These are phyloP conservation scores for Lasioglossum figueresi DNA, from an alignment of 2,888 invertebrate species.

Conservation along the genomic window DNA sequence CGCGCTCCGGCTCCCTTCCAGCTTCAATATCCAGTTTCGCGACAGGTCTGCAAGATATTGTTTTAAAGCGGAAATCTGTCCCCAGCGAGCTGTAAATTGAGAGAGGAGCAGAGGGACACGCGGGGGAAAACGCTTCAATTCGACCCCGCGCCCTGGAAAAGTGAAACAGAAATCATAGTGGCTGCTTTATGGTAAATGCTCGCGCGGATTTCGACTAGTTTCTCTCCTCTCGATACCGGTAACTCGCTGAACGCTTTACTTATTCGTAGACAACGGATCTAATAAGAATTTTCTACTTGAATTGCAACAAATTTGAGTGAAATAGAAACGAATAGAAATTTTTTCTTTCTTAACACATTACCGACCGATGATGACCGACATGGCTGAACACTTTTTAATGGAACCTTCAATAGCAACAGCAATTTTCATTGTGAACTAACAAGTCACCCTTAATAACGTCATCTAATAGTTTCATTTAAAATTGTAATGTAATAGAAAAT, in stretches of 20 bases:
- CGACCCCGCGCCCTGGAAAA: constrained; percentile 18
- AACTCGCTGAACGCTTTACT: neutral
- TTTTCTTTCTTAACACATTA: too few relatives aligned
- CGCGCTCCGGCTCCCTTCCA: constrained; percentile 10
- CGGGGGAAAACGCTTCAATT: constrained; percentile 8
- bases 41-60: constrained; percentile 75
- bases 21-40: constrained; percentile 60
- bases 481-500: too few relatives aligned
- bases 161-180: constrained; percentile 40
- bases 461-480: too few relatives aligned
- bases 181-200: constrained; percentile 54
- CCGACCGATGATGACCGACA: too few relatives aligned
- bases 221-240: neutral
- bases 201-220: constrained; percentile 32
- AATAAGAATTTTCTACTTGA: too few relatives aligned
- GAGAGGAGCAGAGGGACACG: constrained; percentile 45
- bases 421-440: too few relatives aligned
- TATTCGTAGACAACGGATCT: too few relatives aligned
- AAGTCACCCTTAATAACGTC: too few relatives aligned
- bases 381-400: too few relatives aligned
- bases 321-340: too few relatives aligned
- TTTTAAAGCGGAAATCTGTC: constrained; percentile 82
- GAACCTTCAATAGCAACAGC: too few relatives aligned
- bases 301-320: too few relatives aligned
- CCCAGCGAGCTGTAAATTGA: constrained; percentile 80